Evolutionary conservation across 2,888 invertebrate genomes (phyloP).

Genomic region (Horisme vitalbata): DNA sequence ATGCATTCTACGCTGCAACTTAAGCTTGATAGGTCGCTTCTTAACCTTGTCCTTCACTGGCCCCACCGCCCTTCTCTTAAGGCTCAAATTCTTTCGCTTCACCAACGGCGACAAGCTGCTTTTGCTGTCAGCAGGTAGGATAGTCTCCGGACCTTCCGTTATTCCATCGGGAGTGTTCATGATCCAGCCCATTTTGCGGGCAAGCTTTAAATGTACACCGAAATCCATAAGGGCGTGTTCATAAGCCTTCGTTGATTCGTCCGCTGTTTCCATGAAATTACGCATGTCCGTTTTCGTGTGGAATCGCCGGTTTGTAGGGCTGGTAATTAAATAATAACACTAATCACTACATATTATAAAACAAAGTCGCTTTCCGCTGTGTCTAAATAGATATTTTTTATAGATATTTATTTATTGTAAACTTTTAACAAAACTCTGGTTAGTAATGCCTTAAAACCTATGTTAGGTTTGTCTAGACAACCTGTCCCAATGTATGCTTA

Average conservation of each 20-base stretch:
- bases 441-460: too few species aligned
- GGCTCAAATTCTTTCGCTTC: conserved; percentile 50
- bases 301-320: conserved; percentile 66
- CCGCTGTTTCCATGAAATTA: conserved; percentile 53
- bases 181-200: conserved; percentile 73
- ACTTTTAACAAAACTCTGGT: too few species aligned
- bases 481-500: too few species aligned
- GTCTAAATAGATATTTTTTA: too few species aligned
- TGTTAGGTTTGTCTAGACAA: too few species aligned
- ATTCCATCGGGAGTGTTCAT: conserved; percentile 46
- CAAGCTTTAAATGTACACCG: conserved; percentile 69
- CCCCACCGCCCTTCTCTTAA: conserved; percentile 41
- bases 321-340: conserved; percentile 40
- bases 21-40: conserved; percentile 36
- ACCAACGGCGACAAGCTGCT: conserved; percentile 52
- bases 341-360: too few species aligned
- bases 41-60: conserved; percentile 32
- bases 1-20: conserved; percentile 28
- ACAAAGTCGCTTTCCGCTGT: too few species aligned
- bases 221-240: conserved; percentile 66
- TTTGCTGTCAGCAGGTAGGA: conserved; percentile 42
- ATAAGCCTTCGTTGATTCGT: conserved; percentile 44
- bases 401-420: too few species aligned
- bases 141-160: conserved; percentile 38
- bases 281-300: conserved; percentile 75